Percentiles rank a stretch among this genome's conserved stretches.
phyloP scores from a whole-genome alignment of 2,888 invertebrate genomes.

The Metellina segmentata region DNA sequence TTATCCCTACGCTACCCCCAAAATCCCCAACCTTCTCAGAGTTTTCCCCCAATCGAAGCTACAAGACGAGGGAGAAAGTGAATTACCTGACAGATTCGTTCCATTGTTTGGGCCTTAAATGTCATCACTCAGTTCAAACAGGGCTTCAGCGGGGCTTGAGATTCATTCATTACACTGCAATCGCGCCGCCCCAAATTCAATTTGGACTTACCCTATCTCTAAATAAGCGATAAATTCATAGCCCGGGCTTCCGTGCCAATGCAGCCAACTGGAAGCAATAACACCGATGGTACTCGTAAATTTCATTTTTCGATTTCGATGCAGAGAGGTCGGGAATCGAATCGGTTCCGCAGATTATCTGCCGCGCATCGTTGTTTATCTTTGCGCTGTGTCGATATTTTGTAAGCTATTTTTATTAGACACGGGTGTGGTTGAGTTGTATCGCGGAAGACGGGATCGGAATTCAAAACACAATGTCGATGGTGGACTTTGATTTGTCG shows the following conservation, averaged over 20 bases:
- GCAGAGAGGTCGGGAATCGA: not conserved
- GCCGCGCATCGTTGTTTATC: conserved; percentile 8
- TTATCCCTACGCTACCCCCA: not conserved
- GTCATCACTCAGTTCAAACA: conserved; percentile 46
- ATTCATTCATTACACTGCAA: conserved; percentile 60
- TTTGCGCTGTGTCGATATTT: not conserved
- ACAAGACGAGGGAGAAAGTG: not conserved
- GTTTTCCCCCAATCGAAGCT: not conserved
- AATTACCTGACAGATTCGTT: conserved; percentile 48
- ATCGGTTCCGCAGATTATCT: not conserved
- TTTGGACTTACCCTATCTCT: conserved; percentile 42
- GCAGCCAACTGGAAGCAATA: conserved; percentile 22
- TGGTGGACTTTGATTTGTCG: too few species aligned
- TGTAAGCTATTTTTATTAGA: too few species aligned
- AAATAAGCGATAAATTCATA: conserved; percentile 65
- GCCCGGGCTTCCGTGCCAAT: not conserved
- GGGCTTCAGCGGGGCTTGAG: conserved; percentile 3
- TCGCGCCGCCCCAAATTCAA: conserved; percentile 51
- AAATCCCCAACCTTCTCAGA: not conserved
- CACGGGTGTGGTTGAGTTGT: too few species aligned
- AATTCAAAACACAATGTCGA: too few species aligned
- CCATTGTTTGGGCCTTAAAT: conserved; percentile 50
- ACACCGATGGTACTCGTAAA: not conserved
- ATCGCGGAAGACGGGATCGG: too few species aligned
- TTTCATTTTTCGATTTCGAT: conserved; percentile 28